A percentile compares a stretch with the other conserved stretches of the same genome.
phyloP scores from a whole-genome alignment of 1,140 invertebrate genomes.

The Spodoptera frugiperda region DNA sequence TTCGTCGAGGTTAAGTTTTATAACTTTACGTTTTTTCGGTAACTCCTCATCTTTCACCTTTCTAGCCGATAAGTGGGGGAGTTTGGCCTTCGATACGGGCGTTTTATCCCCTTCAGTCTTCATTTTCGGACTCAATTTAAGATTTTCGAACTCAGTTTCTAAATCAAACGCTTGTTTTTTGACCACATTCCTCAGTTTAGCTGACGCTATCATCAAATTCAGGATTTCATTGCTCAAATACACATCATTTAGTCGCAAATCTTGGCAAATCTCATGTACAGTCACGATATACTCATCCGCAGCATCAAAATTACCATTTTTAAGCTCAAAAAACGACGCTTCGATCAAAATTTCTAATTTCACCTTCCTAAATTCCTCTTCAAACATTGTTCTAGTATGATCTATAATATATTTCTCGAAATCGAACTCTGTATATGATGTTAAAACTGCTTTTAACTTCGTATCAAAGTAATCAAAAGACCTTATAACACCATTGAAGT shows the following conservation, averaged over 20 bases:
- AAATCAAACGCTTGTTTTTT: constrained; percentile 51
- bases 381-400: constrained; percentile 30
- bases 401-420: constrained; percentile 59
- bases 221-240: constrained; percentile 68
- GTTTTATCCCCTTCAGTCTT: constrained; percentile 57
- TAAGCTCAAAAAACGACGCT: constrained; percentile 65
- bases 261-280: constrained; percentile 66
- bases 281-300: constrained; percentile 64
- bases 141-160: constrained; percentile 65
- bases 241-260: constrained; percentile 45
- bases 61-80: constrained; percentile 48
- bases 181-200: constrained; percentile 51
- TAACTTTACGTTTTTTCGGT: constrained; percentile 68
- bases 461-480: constrained; percentile 57
- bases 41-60: constrained; percentile 69
- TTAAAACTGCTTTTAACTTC: constrained; percentile 57
- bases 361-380: constrained; percentile 53
- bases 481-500: constrained; percentile 64
- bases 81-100: constrained; percentile 56
- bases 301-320: constrained; percentile 53
- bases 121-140: constrained; percentile 58
- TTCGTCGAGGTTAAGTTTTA: constrained; percentile 69
- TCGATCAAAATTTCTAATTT: constrained; percentile 70
- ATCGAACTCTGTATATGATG: constrained; percentile 32
- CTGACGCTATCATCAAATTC: constrained; percentile 70